Conservation (phyloP, 2,797 vertebrate species). For the Acomys russatus region DNA sequence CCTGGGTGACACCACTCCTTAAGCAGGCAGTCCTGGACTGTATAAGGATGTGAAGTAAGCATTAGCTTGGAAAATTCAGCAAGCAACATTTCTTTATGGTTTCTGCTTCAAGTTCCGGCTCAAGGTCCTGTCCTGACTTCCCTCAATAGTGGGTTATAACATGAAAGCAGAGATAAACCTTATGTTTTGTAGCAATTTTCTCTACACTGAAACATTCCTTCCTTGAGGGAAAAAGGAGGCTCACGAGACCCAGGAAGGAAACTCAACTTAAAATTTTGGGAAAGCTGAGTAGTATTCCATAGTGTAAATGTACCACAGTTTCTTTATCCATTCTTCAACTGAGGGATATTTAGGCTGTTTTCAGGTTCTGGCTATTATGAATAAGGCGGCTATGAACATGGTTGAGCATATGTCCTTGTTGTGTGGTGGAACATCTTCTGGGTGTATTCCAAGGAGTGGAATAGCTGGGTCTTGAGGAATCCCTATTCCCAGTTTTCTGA, state of each 20-base stretch:
- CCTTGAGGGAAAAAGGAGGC: too few relatives aligned
- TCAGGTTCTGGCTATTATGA: too few relatives aligned
- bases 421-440: too few relatives aligned
- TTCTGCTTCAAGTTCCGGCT: not conserved
- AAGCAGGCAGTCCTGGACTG: not conserved
- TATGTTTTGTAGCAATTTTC: not conserved
- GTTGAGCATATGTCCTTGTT: too few relatives aligned
- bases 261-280: not conserved
- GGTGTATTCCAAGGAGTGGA: too few relatives aligned
- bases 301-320: too few relatives aligned
- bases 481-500: too few relatives aligned
- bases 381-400: too few relatives aligned
- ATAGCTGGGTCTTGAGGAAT: too few relatives aligned
- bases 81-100: not conserved
- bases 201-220: not conserved
- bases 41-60: not conserved
- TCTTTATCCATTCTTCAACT: too few relatives aligned
- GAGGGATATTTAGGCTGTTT: too few relatives aligned
- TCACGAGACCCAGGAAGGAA: not conserved
- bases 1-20: not conserved
- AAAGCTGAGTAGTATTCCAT: not conserved
- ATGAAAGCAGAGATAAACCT: not conserved
- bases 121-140: not conserved
- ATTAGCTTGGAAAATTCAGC: not conserved
- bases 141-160: not conserved